phyloP scores from a whole-genome alignment of 2,888 invertebrate species.

The Eilema sororculum region DNA sequence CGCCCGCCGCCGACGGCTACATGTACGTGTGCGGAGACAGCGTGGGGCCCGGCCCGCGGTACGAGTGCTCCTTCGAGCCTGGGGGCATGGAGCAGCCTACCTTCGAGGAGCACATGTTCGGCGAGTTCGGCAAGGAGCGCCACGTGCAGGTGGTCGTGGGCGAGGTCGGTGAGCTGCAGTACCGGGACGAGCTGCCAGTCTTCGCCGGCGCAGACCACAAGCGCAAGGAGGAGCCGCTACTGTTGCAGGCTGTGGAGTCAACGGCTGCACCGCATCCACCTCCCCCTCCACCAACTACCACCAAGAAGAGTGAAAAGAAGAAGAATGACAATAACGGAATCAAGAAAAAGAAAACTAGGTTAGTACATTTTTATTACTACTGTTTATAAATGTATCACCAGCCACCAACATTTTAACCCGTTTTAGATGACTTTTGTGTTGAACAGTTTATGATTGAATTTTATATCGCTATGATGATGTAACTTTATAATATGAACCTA shows the following conservation, averaged over 20 bases:
- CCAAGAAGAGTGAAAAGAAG: conserved; percentile 92
- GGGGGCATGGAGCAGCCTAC: conserved; percentile 89
- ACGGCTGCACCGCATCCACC: conserved; percentile 63
- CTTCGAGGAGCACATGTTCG: conserved; percentile 93
- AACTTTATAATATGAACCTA: not conserved
- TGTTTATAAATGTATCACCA: too few species aligned
- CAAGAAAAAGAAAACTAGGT: conserved; percentile 97
- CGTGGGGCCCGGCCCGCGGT: conserved; percentile 69
- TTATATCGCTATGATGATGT: not conserved
- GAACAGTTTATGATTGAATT: not conserved
- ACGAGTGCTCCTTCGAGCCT: conserved; percentile 80
- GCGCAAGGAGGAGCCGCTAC: conserved; percentile 78
- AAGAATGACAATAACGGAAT: conserved; percentile 94
- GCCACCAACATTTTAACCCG: not conserved
- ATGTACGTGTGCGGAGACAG: conserved; percentile 83
- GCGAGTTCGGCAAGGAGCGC: conserved; percentile 89
- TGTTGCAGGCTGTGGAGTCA: conserved; percentile 74
- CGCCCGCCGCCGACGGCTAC: conserved; percentile 81
- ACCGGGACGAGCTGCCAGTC: conserved; percentile 80
- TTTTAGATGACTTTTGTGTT: not conserved
- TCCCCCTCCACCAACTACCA: conserved; percentile 79
- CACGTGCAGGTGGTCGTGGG: conserved; percentile 83
- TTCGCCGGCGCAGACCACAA: conserved; percentile 70
- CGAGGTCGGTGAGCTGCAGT: conserved; percentile 83
- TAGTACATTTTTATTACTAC: conserved; percentile 47